Percentiles rank a stretch among this genome's conserved stretches.
phyloP scores from a whole-genome alignment of 1,140 invertebrate genomes.

The Phocides pigmalion region DNA sequence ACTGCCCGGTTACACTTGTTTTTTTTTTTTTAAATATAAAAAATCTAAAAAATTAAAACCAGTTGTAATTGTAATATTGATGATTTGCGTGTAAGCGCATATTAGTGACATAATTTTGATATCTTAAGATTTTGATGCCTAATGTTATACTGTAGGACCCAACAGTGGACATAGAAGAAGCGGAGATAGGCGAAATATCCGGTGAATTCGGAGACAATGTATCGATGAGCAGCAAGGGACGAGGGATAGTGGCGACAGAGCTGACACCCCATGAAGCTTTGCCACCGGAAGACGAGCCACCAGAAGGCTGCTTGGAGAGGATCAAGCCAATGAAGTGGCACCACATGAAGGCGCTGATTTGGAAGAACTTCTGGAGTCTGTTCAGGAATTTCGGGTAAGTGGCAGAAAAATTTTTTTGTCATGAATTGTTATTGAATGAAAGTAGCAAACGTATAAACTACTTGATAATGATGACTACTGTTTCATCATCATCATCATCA shows the following conservation, averaged over 20 bases:
- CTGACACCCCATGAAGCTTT: constrained; percentile 76
- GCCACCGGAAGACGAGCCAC: constrained; percentile 85
- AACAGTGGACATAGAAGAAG: constrained; percentile 85
- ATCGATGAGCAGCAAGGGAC: constrained; percentile 88
- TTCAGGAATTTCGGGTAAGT: constrained; percentile 94
- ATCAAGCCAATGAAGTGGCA: constrained; percentile 87
- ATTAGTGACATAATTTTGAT: no score
- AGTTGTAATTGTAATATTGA: no score
- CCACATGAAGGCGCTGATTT: constrained; percentile 93
- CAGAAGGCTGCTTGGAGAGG: constrained; percentile 81
- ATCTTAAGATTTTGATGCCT: no score
- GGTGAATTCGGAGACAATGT: constrained; percentile 94
- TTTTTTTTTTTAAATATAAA: no score
- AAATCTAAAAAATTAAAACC: no score
- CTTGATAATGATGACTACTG: no score
- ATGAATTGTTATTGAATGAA: no score
- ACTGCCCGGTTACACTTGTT: no score
- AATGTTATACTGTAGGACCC: no score
- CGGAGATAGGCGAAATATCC: constrained; percentile 89
- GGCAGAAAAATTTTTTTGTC: not conserved
- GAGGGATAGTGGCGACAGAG: constrained; percentile 83
- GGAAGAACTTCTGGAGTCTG: constrained; percentile 96
- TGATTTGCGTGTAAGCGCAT: no score
- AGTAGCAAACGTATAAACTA: no score
- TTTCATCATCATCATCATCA: no score